A percentile compares a stretch with the other conserved stretches of the same genome.
Conservation (phyloP, 2,888 invertebrate genomes). For the Pristionchus mayeri region DNA sequence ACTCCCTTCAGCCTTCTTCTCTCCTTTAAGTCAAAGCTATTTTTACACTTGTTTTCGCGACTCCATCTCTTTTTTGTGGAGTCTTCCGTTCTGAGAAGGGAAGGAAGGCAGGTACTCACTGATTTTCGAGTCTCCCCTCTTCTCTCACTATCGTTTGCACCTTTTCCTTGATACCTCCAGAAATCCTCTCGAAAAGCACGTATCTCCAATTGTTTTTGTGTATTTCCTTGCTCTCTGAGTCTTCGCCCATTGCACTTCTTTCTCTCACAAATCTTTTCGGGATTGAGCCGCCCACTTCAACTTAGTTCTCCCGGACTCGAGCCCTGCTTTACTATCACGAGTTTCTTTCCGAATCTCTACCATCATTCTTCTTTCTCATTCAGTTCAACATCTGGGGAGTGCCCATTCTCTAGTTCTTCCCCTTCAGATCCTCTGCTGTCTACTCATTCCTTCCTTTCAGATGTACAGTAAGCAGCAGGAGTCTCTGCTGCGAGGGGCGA, state of each 20-base stretch:
- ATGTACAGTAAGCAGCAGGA: slow-evolving; percentile 69
- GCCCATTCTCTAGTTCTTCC: not conserved
- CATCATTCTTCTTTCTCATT: not conserved
- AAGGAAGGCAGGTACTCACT: not conserved
- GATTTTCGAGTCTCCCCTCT: not conserved
- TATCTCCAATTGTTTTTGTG: not conserved
- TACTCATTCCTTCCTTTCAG: slow-evolving; percentile 55
- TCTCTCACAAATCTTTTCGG: too few relatives aligned
- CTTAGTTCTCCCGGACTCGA: too few relatives aligned
- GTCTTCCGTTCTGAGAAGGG: not conserved
- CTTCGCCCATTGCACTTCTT: not conserved
- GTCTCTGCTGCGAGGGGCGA: slow-evolving; percentile 60
- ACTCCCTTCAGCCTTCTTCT: not conserved
- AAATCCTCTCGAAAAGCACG: too few relatives aligned
- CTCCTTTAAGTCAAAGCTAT: not conserved
- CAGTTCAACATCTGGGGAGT: too few relatives aligned
- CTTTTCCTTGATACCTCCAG: too few relatives aligned
- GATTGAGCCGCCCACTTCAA: too few relatives aligned
- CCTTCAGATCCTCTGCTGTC: not conserved
- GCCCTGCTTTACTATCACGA: too few relatives aligned
- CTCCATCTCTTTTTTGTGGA: not conserved
- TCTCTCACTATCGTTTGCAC: not conserved
- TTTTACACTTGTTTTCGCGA: slow-evolving; percentile 5
- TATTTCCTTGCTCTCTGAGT: not conserved
- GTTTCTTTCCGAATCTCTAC: not conserved